phyloP scores from a whole-genome alignment of 2,113 vertebrate genomes.

The Syngnathus scovelli region DNA sequence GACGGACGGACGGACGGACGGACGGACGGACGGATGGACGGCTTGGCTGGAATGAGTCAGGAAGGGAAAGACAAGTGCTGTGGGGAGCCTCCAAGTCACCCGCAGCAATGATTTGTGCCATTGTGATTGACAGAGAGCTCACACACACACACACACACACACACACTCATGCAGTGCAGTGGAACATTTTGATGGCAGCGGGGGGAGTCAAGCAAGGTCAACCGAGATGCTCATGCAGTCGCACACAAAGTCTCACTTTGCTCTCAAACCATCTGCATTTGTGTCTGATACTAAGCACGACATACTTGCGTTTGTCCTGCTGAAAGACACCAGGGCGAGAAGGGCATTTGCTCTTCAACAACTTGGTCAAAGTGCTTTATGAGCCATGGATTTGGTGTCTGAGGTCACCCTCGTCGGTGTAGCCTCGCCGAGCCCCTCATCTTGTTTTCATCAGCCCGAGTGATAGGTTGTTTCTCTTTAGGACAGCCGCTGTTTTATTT shows the following conservation, averaged over 20 bases:
- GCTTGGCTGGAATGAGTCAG: constrained; percentile 40
- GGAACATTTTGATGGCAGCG: constrained; percentile 23
- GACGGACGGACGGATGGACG: too few relatives aligned
- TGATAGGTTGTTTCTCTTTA: neutral
- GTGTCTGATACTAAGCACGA: neutral
- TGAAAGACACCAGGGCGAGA: too few relatives aligned
- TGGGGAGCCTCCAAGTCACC: constrained; percentile 58
- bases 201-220: constrained; percentile 37
- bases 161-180: constrained; percentile 42
- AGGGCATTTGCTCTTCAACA: neutral
- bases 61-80: constrained; percentile 54
- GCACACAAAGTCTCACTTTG: neutral
- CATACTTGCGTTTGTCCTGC: too few relatives aligned
- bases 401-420: neutral
- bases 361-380: neutral
- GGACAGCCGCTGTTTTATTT: neutral
- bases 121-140: constrained; percentile 53
- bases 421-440: neutral
- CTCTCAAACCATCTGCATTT: neutral
- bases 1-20: too few relatives aligned
- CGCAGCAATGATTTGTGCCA: constrained; percentile 61
- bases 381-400: neutral
- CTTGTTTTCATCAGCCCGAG: neutral
- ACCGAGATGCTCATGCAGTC: neutral
- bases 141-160: constrained; percentile 26